A percentile compares a stretch with the other conserved stretches of the same genome.
These are phyloP conservation scores for Cotesia chilonis DNA, from an alignment of 1,140 invertebrate genomes.

Conservation along the genomic window DNA sequence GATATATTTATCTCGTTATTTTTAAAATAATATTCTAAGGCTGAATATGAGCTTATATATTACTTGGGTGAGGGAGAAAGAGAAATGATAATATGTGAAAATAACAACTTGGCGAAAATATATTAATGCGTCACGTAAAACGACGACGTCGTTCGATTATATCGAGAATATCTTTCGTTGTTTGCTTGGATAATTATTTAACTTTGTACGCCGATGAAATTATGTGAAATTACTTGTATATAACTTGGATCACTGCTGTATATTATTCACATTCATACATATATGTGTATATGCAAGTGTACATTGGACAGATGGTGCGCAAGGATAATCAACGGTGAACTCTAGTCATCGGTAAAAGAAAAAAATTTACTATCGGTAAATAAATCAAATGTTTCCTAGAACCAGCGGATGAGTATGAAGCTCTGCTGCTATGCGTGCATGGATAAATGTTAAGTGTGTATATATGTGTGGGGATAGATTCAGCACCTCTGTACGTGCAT, in stretches of 20 bases:
- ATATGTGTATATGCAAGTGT: background rate
- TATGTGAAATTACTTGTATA: slow-evolving; percentile 35
- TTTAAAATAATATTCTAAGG: background rate
- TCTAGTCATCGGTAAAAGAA: background rate
- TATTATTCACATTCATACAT: slow-evolving; percentile 1
- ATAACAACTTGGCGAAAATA: slow-evolving; percentile 26
- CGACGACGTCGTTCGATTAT: slow-evolving; percentile 36
- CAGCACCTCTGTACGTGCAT: too few species aligned
- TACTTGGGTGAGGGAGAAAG: background rate
- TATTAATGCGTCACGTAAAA: slow-evolving; percentile 32
- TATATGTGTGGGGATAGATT: too few species aligned
- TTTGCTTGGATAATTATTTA: slow-evolving; percentile 40
- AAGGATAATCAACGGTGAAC: slow-evolving; percentile 22
- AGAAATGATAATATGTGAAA: slow-evolving; percentile 22
- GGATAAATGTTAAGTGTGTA: too few species aligned
- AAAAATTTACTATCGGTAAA: slow-evolving; percentile 25
- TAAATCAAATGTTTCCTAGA: slow-evolving; percentile 23
- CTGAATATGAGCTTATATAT: too few species aligned
- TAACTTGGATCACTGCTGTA: background rate
- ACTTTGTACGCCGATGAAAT: slow-evolving; percentile 31
- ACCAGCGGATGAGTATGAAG: background rate
- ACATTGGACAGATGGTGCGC: slow-evolving; percentile 25
- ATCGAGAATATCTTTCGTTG: slow-evolving; percentile 32
- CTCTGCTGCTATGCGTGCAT: too few species aligned
- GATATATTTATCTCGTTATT: slow-evolving; percentile 25